These are phyloP conservation scores for Medauroidea extradentata DNA, from an alignment of 1,140 invertebrate species.

Conservation along the genomic window DNA sequence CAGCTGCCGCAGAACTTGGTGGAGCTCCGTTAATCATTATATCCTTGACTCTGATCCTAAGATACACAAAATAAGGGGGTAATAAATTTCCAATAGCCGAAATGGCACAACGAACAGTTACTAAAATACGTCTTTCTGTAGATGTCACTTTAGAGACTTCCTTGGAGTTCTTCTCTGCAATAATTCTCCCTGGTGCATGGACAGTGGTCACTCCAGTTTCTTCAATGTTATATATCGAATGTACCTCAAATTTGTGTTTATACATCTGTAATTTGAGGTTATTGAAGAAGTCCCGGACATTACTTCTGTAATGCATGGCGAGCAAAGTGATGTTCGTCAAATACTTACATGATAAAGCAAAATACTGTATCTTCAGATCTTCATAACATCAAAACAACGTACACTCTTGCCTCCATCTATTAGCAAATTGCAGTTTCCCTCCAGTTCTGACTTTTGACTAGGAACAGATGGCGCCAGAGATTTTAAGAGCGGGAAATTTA, in stretches of 20 bases:
- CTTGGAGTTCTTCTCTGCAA: slow-evolving; percentile 34
- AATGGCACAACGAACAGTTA: slow-evolving; percentile 34
- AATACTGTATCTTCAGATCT: no score
- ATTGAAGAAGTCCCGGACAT: slow-evolving; percentile 3
- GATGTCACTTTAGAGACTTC: slow-evolving; percentile 38
- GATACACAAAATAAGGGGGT: slow-evolving; percentile 41
- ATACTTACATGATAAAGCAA: no score
- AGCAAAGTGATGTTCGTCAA: slow-evolving; percentile 1
- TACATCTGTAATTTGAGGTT: background rate
- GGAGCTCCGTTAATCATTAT: slow-evolving; percentile 34
- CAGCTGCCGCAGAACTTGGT: slow-evolving; percentile 33
- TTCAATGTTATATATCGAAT: slow-evolving; percentile 27
- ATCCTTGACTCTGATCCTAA: slow-evolving; percentile 28
- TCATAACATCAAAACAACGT: no score
- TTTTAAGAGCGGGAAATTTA: no score
- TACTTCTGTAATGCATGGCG: slow-evolving; percentile 2
- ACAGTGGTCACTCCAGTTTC: slow-evolving; percentile 46
- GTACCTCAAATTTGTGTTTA: background rate
- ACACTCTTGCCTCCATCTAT: no score
- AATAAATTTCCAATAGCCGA: slow-evolving; percentile 28
- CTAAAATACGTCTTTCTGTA: slow-evolving; percentile 39
- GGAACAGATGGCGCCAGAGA: no score
- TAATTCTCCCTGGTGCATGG: slow-evolving; percentile 39
- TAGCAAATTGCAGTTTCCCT: no score
- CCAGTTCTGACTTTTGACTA: no score